Evolutionary conservation across 2,888 invertebrate species (phyloP), one percentile per base, ranked within the genome.

Genomic region (Tenthredo scrophulariae): DNA sequence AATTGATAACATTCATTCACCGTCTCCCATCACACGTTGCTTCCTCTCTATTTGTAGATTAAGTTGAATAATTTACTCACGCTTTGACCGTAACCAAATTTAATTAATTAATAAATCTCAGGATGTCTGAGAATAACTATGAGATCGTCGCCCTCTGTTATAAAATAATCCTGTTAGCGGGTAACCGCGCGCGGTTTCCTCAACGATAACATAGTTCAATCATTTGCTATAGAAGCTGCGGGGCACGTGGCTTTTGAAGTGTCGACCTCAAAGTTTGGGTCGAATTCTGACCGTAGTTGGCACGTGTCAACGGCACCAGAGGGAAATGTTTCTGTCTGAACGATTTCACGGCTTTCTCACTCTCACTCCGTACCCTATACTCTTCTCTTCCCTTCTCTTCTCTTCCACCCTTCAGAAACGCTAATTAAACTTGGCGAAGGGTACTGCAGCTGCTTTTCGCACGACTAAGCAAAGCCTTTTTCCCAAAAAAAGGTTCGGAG

Each of bases 221-320:
- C 18, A n/a, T 37, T 29, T 75, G 13, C 26, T n/a, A 43, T 37
- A 6, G 22, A 46, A 37, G 9, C 26, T 54, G 9, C 18, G 18
- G 85, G 26, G 79, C 89, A 87, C 87, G 87, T 86, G 88, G 86
- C 89, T 85, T 84, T 83, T 88, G 84, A 86, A 88, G 89, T 88
- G 89, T 89, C 89, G 89, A 90, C 88, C 88, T 86, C 46, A 18
- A 18, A 46, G 33, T 80, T 65, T 37, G 4, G n/a, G 10, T 29
- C 33, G 33, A 6, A 18, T 50, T 37, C 18, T 33, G 37, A 70
- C 40, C 40, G 43, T 22, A n/a, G 67, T 22, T 33, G 62, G 33
- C 83, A 67, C 67, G 83, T 72, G 70, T 46, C 46, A 83, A 83
- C 33, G 67, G 22, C 43, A 83, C 70, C 67, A 29, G 33, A 40